These are phyloP conservation scores for Athripsodes cinereus DNA, from an alignment of 2,888 invertebrate genomes.

Conservation along the genomic window DNA sequence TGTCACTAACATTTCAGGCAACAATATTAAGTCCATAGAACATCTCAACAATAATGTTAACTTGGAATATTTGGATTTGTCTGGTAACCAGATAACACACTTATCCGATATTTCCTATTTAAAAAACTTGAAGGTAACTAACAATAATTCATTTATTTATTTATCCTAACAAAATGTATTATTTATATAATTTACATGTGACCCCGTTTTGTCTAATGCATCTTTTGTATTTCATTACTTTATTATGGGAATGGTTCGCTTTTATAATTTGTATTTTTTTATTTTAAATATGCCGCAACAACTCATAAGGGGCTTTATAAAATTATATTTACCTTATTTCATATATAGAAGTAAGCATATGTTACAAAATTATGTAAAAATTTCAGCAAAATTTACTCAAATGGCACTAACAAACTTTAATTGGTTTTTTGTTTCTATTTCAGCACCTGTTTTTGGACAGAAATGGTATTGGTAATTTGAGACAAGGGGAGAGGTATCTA, in stretches of 20 bases:
- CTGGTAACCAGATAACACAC: conserved; percentile 81
- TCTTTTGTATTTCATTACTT: too few relatives aligned
- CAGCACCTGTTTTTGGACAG: conserved; percentile 81
- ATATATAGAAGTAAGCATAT: too few relatives aligned
- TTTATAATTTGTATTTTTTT: too few relatives aligned
- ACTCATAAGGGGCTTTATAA: too few relatives aligned
- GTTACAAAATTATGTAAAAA: too few relatives aligned
- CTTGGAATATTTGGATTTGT: conserved; percentile 79
- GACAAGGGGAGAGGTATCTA: conserved; percentile 76
- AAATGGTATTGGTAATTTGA: conserved; percentile 76
- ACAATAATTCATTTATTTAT: too few relatives aligned
- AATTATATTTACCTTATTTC: too few relatives aligned
- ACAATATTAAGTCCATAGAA: conserved; percentile 90
- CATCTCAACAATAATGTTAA: conserved; percentile 77
- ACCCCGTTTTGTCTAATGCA: too few relatives aligned
- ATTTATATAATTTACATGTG: background rate
- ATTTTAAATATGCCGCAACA: too few relatives aligned
- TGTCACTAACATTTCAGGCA: conserved; percentile 52
- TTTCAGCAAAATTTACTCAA: too few relatives aligned
- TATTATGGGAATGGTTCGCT: conserved; percentile 2
- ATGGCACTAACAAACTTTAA: too few relatives aligned
- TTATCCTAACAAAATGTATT: too few relatives aligned
- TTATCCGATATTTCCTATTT: conserved; percentile 81
- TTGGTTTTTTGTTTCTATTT: conserved; percentile 30
- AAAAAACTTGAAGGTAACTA: conserved; percentile 60